Evolutionary conservation across 53 echinoderm and acorn worm genomes (phyloP).

Genomic region (Actinopyga echinites): DNA sequence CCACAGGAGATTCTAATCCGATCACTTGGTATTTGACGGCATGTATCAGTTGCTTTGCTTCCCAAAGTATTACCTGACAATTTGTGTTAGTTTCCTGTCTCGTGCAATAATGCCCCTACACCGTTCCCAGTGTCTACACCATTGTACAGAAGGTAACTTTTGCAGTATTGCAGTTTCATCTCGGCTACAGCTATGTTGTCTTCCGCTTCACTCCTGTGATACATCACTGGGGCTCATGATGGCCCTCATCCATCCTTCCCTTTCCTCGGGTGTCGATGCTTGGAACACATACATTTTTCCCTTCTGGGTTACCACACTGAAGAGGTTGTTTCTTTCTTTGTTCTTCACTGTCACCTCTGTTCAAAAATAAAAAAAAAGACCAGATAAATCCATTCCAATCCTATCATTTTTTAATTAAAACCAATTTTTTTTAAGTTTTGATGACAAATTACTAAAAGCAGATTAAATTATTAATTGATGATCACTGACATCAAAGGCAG

Average conservation of each 20-base stretch:
- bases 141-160: not conserved
- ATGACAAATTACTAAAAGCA: too few species aligned
- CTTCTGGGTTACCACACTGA: constrained; percentile 89
- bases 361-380: not conserved
- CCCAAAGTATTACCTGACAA: too few species aligned
- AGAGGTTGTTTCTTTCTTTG: constrained; percentile 81
- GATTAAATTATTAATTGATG: too few species aligned
- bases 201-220: not conserved
- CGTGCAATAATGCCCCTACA: not conserved
- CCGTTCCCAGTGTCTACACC: not conserved
- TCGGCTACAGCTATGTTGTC: not conserved
- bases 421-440: too few species aligned
- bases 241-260: constrained; percentile 88
- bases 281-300: constrained; percentile 85
- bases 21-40: too few species aligned
- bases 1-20: too few species aligned
- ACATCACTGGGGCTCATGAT: constrained; percentile 77
- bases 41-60: too few species aligned
- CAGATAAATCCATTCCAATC: too few species aligned
- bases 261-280: constrained; percentile 78
- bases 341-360: constrained; percentile 92
- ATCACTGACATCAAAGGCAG: too few species aligned
- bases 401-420: too few species aligned
- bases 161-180: not conserved
- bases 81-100: not conserved